A percentile compares a stretch with the other conserved stretches of the same genome.
These are phyloP conservation scores for Synergus gifuensis DNA, from an alignment of 2,888 invertebrate genomes.

Conservation along the genomic window DNA sequence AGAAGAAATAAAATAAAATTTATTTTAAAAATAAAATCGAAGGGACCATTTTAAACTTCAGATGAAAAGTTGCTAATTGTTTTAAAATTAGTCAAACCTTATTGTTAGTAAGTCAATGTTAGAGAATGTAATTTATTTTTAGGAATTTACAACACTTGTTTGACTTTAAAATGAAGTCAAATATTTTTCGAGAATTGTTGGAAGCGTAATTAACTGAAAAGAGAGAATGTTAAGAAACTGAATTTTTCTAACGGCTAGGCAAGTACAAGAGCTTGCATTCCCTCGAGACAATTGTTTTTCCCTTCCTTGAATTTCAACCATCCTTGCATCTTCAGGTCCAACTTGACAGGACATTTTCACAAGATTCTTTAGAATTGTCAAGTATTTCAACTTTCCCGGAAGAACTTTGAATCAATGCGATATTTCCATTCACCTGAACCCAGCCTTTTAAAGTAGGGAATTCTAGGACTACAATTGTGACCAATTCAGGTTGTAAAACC, in stretches of 20 bases:
- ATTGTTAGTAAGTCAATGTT: too few species aligned
- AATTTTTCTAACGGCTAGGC: background rate
- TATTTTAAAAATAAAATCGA: too few species aligned
- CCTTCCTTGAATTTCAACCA: background rate
- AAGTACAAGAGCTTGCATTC: slow-evolving; percentile 1
- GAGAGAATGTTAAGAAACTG: background rate
- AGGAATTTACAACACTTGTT: background rate
- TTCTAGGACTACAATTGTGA: slow-evolving; percentile 3
- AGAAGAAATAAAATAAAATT: too few species aligned
- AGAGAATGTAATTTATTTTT: background rate
- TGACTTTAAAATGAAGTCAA: background rate
- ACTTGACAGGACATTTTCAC: slow-evolving; percentile 1
- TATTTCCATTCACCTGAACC: background rate
- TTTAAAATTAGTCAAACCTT: too few species aligned
- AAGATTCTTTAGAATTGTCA: background rate
- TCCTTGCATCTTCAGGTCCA: background rate
- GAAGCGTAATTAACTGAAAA: background rate
- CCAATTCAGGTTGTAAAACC: background rate
- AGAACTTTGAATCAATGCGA: slow-evolving; percentile 2
- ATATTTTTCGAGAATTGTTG: background rate
- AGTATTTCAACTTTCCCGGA: slow-evolving; percentile 10
- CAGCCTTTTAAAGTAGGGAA: background rate
- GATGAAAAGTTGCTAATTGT: too few species aligned
- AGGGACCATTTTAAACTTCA: too few species aligned
- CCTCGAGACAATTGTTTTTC: background rate